Percentiles rank a stretch among this genome's conserved stretches.
These are phyloP conservation scores for Spinus olivaceus DNA, from an alignment of 2,797 vertebrate species.

Conservation along the genomic window DNA sequence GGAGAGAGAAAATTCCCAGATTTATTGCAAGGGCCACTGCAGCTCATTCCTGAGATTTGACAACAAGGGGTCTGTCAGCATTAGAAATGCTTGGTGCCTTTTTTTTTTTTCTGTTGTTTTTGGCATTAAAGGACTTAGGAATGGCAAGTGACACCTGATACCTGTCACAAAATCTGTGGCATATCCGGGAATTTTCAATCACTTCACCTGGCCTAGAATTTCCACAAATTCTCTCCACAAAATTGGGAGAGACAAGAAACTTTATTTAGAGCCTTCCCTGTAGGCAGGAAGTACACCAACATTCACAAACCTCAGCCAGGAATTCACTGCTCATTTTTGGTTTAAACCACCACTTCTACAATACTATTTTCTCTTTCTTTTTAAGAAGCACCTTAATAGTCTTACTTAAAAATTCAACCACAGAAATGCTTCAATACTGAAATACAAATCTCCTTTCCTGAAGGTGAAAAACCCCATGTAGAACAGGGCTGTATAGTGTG, in stretches of 20 bases:
- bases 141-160: not conserved
- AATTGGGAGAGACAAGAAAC: not conserved
- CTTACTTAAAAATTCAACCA: not conserved
- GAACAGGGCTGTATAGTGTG: not conserved
- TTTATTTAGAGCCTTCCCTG: not conserved
- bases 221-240: not conserved
- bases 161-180: not conserved
- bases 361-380: not conserved
- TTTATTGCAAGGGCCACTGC: not conserved
- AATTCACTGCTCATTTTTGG: not conserved
- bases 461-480: not conserved
- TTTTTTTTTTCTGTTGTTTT: not conserved
- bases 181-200: not conserved
- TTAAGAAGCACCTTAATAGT: not conserved
- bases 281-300: not conserved
- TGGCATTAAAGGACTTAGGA: not conserved
- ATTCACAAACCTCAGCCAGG: not conserved
- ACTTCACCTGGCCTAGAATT: not conserved
- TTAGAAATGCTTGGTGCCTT: not conserved
- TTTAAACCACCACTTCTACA: not conserved
- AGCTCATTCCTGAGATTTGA: not conserved
- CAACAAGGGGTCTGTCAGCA: not conserved
- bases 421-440: not conserved
- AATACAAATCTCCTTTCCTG: not conserved
- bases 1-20: not conserved